Conservation (phyloP, 1,140 invertebrate species). For the Oedothorax gibbosus region DNA sequence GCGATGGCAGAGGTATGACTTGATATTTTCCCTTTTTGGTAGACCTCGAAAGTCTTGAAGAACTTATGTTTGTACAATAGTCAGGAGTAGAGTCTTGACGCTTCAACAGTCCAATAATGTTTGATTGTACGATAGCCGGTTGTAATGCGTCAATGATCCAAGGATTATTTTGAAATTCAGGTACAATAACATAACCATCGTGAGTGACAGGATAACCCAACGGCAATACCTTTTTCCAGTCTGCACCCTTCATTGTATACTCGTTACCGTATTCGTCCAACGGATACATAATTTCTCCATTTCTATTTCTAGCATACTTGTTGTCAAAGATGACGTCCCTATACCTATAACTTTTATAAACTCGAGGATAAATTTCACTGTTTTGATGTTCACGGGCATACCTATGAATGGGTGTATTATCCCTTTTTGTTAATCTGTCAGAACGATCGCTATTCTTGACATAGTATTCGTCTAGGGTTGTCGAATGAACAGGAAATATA, state of each 20-base stretch:
- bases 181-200: neutral
- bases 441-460: neutral
- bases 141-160: neutral
- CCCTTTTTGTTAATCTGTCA: neutral
- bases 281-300: neutral
- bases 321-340: neutral
- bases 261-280: conserved; percentile 3
- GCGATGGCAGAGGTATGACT: neutral
- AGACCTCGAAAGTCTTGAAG: too few relatives aligned
- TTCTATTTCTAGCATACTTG: neutral
- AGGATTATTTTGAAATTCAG: neutral
- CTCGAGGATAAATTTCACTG: neutral
- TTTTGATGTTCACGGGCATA: neutral
- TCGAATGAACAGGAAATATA: too few relatives aligned
- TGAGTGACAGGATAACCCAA: neutral
- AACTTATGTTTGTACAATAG: neutral
- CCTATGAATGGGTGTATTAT: neutral
- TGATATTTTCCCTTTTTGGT: neutral
- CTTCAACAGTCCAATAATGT: neutral
- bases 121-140: neutral
- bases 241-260: neutral
- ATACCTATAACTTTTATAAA: neutral
- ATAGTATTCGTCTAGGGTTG: neutral
- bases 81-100: neutral
- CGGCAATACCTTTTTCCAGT: neutral